Conservation (phyloP, 2,888 invertebrate genomes). For the Chorisops tibialis region DNA sequence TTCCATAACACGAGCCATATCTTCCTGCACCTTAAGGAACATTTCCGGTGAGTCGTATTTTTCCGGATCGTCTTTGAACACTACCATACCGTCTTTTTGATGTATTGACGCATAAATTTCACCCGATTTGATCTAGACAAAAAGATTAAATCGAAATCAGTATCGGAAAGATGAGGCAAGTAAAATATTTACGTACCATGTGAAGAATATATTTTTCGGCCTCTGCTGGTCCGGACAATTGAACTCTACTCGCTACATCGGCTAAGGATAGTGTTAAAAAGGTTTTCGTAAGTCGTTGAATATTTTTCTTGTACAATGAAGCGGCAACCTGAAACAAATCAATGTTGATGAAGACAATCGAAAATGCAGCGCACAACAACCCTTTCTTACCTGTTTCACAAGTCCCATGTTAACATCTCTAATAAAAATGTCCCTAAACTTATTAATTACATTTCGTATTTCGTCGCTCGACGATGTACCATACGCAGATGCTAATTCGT, state of each 20-base stretch:
- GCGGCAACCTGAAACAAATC: slow-evolving; percentile 66
- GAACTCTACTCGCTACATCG: slow-evolving; percentile 76
- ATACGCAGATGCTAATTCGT: slow-evolving; percentile 83
- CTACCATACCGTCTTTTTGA: slow-evolving; percentile 97
- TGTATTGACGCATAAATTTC: slow-evolving; percentile 97
- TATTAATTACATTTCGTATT: slow-evolving; percentile 64
- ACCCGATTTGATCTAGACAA: slow-evolving; percentile 85
- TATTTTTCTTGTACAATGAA: slow-evolving; percentile 92
- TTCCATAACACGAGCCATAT: slow-evolving; percentile 81
- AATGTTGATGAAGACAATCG: background rate
- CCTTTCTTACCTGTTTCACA: slow-evolving; percentile 63
- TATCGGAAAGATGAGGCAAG: background rate
- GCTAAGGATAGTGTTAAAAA: slow-evolving; percentile 67
- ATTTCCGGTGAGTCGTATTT: slow-evolving; percentile 89
- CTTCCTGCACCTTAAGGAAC: slow-evolving; percentile 79
- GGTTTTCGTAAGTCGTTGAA: slow-evolving; percentile 87
- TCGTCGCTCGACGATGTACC: slow-evolving; percentile 69
- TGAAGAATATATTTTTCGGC: slow-evolving; percentile 92
- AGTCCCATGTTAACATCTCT: slow-evolving; percentile 77
- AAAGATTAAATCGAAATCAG: background rate
- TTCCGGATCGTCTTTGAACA: slow-evolving; percentile 93
- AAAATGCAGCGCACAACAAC: background rate
- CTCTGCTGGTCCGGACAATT: slow-evolving; percentile 76
- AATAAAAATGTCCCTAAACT: slow-evolving; percentile 76
- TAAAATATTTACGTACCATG: slow-evolving; percentile 64